Percentiles rank a stretch among this genome's conserved stretches.
Evolutionary conservation across 2,888 invertebrate species (phyloP).

Genomic region (Drosophila mercatorum): DNA sequence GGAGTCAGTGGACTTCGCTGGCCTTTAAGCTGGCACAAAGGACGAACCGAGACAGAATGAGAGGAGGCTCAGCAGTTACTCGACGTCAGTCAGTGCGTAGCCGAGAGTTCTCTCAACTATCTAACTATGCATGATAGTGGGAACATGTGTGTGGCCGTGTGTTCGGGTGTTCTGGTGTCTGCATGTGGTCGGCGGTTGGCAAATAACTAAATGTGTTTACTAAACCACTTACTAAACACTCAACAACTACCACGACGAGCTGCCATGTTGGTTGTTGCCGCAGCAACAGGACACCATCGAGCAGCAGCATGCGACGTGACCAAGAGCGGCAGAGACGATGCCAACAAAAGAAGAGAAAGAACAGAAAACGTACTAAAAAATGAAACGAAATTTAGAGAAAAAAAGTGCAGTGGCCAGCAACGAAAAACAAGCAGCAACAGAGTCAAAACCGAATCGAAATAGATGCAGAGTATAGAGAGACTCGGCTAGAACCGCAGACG

Average conservation of each 20-base stretch:
- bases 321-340: conserved; percentile 56
- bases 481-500: conserved; percentile 61
- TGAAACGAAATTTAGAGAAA: conserved; percentile 30
- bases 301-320: conserved; percentile 68
- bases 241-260: conserved; percentile 62
- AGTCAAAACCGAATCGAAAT: conserved; percentile 40
- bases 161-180: conserved; percentile 29
- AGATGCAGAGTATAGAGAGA: conserved; percentile 34
- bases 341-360: conserved; percentile 38
- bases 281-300: conserved; percentile 32
- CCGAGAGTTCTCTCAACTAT: conserved; percentile 40
- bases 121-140: conserved; percentile 25
- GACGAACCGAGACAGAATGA: conserved; percentile 20
- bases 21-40: conserved; percentile 51
- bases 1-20: conserved; percentile 22
- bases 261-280: conserved; percentile 11
- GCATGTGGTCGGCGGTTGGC: conserved; percentile 62
- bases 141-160: conserved; percentile 20
- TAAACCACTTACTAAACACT: conserved; percentile 81
- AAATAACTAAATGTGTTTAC: conserved; percentile 80
- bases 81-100: conserved; percentile 38
- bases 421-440: conserved; percentile 27
- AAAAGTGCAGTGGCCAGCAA: conserved; percentile 48
- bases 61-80: conserved; percentile 29
- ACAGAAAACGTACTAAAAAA: conserved; percentile 37